Conservation (phyloP, 2,888 invertebrate genomes). For the Thysanoteuthis rhombus region DNA sequence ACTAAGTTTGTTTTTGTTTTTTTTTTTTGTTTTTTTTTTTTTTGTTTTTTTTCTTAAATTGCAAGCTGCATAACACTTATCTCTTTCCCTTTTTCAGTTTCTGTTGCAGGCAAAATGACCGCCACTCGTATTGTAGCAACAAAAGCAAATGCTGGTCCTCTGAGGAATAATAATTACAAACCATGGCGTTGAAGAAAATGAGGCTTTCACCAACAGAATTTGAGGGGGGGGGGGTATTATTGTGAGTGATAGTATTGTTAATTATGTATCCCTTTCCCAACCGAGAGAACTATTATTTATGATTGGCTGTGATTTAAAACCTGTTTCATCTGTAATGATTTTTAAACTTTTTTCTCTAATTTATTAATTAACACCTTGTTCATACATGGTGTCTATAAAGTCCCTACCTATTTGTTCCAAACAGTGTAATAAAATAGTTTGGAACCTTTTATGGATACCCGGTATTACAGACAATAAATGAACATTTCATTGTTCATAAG, state of each 20-base stretch:
- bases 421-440: too few relatives aligned
- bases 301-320: neutral
- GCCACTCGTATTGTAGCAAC: conserved; percentile 24
- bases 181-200: conserved; percentile 27
- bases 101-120: conserved; percentile 23
- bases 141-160: neutral
- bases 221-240: neutral
- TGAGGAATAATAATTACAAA: neutral
- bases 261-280: neutral
- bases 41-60: too few relatives aligned
- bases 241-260: neutral
- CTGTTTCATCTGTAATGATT: neutral
- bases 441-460: too few relatives aligned
- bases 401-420: too few relatives aligned
- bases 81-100: neutral
- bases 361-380: neutral
- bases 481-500: neutral
- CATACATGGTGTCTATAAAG: too few relatives aligned
- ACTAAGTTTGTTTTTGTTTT: too few relatives aligned
- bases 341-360: neutral
- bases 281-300: neutral
- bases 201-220: neutral
- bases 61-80: too few relatives aligned
- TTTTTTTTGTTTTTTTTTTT: too few relatives aligned
- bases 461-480: neutral